phyloP scores from a whole-genome alignment of 2,113 vertebrate genomes.

The Hippocampus comes region DNA sequence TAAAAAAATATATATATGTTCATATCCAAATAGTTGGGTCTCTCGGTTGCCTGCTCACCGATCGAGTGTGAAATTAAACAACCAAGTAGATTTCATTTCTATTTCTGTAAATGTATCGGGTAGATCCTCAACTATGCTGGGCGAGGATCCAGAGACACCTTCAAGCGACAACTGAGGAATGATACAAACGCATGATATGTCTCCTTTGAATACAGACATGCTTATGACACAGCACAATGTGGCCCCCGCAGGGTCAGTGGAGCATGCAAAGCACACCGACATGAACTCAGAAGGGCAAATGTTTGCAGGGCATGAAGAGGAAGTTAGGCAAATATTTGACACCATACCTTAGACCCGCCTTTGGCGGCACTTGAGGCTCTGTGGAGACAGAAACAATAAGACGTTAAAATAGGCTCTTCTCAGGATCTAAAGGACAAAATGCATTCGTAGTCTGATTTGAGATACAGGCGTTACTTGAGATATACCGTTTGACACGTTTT shows the following conservation, averaged over 20 bases:
- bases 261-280: constrained; percentile 38
- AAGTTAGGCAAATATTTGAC: constrained; percentile 3
- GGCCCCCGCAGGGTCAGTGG: constrained; percentile 4
- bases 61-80: background rate
- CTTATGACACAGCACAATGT: constrained; percentile 7
- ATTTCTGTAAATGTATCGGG: background rate
- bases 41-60: background rate
- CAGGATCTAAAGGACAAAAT: background rate
- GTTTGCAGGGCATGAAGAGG: background rate
- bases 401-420: background rate
- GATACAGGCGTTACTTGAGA: no score
- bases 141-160: background rate
- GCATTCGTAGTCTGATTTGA: background rate
- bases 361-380: constrained; percentile 76
- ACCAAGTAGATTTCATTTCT: background rate
- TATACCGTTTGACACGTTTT: no score
- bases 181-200: background rate
- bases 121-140: no score
- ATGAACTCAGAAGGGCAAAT: constrained; percentile 53
- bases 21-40: background rate
- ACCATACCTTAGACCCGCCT: constrained; percentile 78
- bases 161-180: background rate
- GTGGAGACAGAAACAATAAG: constrained; percentile 39
- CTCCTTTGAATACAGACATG: constrained; percentile 19
- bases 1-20: background rate